phyloP scores from a whole-genome alignment of 2,888 invertebrate species.

The Andricus quercusramuli region DNA sequence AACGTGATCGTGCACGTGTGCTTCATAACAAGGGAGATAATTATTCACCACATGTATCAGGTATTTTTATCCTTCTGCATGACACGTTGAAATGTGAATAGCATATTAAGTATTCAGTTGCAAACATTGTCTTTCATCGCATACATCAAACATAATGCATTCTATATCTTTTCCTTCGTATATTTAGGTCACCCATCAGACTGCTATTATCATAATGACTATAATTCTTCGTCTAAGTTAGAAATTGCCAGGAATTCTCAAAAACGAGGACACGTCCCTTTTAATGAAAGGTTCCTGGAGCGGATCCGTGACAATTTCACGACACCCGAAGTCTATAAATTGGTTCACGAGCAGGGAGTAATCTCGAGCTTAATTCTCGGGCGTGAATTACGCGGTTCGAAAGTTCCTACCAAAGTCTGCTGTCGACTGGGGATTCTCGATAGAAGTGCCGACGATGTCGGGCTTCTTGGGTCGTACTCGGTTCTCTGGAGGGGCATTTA shows the following conservation, averaged over 20 bases:
- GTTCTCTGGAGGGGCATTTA: constrained; percentile 29
- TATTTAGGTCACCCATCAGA: not conserved
- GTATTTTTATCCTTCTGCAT: constrained; percentile 21
- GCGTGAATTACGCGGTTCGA: constrained; percentile 39
- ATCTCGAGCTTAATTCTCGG: constrained; percentile 40
- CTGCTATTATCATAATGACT: not conserved
- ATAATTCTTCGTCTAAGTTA: not conserved
- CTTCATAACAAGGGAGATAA: constrained; percentile 19
- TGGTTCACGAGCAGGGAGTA: constrained; percentile 40
- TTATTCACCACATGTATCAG: constrained; percentile 34
- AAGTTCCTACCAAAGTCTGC: constrained; percentile 36
- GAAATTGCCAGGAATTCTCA: not conserved
- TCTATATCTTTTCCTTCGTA: too few relatives aligned
- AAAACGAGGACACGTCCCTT: constrained; percentile 14
- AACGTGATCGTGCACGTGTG: constrained; percentile 19
- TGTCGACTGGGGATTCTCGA: constrained; percentile 30
- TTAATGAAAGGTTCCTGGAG: constrained; percentile 37
- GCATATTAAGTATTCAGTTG: not conserved
- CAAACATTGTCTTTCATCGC: not conserved
- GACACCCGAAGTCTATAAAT: constrained; percentile 40
- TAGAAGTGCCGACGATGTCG: constrained; percentile 31
- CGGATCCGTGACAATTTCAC: constrained; percentile 41
- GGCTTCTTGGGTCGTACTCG: constrained; percentile 16
- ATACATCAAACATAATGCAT: not conserved
- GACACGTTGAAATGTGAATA: constrained; percentile 16